phyloP scores from a whole-genome alignment of 2,113 vertebrate genomes.

The Maccullochella peelii region DNA sequence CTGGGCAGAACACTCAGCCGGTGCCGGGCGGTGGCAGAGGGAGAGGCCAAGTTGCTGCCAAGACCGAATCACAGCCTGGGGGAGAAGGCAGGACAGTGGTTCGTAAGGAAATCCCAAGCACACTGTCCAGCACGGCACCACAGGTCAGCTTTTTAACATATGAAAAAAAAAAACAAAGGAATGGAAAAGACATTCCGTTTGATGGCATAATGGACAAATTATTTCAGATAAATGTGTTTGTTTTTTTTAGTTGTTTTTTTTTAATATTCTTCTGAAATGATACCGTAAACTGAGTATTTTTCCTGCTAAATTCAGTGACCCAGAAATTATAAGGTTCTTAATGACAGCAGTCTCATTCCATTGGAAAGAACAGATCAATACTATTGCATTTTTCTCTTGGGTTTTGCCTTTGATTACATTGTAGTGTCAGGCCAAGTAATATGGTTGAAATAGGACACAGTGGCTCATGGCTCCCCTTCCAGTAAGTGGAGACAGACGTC shows the following conservation, averaged over 20 bases:
- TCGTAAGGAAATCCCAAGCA: conserved; percentile 67
- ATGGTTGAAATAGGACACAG: conserved; percentile 20
- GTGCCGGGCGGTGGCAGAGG: conserved; percentile 70
- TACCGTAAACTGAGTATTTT: background rate
- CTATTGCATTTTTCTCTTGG: conserved; percentile 44
- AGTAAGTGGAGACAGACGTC: background rate
- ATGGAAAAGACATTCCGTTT: background rate
- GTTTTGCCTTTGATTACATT: conserved; percentile 53
- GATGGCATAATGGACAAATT: background rate
- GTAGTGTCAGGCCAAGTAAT: conserved; percentile 9
- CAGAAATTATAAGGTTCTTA: conserved; percentile 85
- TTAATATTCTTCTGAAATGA: background rate
- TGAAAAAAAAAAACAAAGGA: background rate
- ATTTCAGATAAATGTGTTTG: background rate
- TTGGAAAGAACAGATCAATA: conserved; percentile 65
- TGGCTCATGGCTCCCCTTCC: background rate
- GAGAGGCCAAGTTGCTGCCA: conserved; percentile 71
- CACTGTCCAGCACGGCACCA: conserved; percentile 75
- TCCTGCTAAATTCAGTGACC: conserved; percentile 22
- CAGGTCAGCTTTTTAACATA: conserved; percentile 81
- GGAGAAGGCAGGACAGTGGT: conserved; percentile 80
- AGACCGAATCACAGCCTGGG: conserved; percentile 49
- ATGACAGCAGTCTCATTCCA: conserved; percentile 85
- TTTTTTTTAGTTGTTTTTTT: background rate
- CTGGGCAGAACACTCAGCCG: conserved; percentile 66